Percentiles rank a stretch among this genome's conserved stretches.
Evolutionary conservation across 2,113 vertebrate species (phyloP).

Genomic region (Channa argus): DNA sequence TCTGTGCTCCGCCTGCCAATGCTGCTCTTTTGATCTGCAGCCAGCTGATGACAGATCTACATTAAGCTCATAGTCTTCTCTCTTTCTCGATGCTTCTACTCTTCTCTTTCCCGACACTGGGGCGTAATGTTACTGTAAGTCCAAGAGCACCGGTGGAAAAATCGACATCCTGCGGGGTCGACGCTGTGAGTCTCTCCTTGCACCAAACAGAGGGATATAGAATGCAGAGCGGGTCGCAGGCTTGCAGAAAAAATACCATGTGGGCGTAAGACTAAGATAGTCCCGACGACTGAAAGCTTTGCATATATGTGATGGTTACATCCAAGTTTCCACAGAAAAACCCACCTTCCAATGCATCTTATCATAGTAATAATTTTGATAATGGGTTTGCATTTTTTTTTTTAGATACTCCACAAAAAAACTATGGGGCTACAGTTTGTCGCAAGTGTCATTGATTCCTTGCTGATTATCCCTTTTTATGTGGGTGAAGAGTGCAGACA

Average conservation of each 20-base stretch:
- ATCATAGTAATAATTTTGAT: no score
- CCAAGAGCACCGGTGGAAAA: conserved; percentile 29
- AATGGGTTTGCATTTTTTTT: not conserved
- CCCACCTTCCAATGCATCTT: not conserved
- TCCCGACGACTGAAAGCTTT: conserved; percentile 33
- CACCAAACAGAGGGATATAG: conserved; percentile 34
- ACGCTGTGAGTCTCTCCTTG: conserved; percentile 22
- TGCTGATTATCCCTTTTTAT: not conserved
- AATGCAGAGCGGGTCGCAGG: conserved; percentile 57
- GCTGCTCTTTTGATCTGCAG: conserved; percentile 78
- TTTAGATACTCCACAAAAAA: not conserved
- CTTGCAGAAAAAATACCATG: conserved; percentile 40
- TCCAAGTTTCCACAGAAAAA: conserved; percentile 20
- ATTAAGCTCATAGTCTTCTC: conserved; percentile 72
- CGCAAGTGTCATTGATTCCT: conserved; percentile 13
- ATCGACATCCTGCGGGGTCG: conserved; percentile 33
- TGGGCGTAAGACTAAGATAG: conserved; percentile 57
- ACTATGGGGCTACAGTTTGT: not conserved
- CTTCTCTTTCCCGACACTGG: conserved; percentile 49
- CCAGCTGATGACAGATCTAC: conserved; percentile 81
- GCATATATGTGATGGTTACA: conserved; percentile 17
- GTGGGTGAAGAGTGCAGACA: not conserved
- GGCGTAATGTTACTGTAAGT: conserved; percentile 48
- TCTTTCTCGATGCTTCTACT: conserved; percentile 34
- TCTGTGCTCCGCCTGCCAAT: conserved; percentile 75